Evolutionary conservation across 2,888 invertebrate species (phyloP).

Genomic region (Noctua janthe): DNA sequence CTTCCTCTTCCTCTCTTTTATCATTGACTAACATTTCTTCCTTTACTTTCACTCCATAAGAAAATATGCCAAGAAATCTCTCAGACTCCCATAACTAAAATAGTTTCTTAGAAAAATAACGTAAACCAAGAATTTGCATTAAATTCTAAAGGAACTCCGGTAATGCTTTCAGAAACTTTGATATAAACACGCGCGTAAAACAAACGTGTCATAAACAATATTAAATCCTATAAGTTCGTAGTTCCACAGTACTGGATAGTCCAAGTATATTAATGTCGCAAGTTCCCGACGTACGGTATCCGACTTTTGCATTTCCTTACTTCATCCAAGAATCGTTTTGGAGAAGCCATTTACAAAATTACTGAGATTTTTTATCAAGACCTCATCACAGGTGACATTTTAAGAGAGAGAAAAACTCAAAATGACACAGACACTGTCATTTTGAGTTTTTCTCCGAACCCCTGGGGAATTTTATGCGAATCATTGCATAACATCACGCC

Average conservation of each 20-base stretch:
- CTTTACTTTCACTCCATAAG: background rate
- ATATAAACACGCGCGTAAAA: slow-evolving; percentile 84
- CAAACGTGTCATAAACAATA: slow-evolving; percentile 88
- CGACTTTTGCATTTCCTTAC: slow-evolving; percentile 81
- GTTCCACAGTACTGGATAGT: slow-evolving; percentile 67
- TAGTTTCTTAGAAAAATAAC: slow-evolving; percentile 55
- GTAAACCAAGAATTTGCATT: slow-evolving; percentile 55
- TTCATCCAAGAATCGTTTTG: slow-evolving; percentile 59
- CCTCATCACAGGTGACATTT: background rate
- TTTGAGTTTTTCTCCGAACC: too few species aligned
- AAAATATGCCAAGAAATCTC: slow-evolving; percentile 9
- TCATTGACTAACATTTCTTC: too few species aligned
- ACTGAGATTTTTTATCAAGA: background rate
- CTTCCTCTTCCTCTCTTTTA: too few species aligned
- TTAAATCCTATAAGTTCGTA: slow-evolving; percentile 80
- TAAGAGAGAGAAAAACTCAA: background rate
- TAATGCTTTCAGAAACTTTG: slow-evolving; percentile 76
- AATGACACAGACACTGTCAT: too few species aligned
- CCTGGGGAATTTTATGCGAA: too few species aligned
- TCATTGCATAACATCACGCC: too few species aligned
- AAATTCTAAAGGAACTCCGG: slow-evolving; percentile 60
- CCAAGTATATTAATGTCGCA: slow-evolving; percentile 82
- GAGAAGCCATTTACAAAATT: slow-evolving; percentile 26
- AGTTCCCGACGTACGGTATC: slow-evolving; percentile 80
- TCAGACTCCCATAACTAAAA: slow-evolving; percentile 34